Conservation (phyloP, 2,797 vertebrate genomes). For the Chromobotia macracanthus region DNA sequence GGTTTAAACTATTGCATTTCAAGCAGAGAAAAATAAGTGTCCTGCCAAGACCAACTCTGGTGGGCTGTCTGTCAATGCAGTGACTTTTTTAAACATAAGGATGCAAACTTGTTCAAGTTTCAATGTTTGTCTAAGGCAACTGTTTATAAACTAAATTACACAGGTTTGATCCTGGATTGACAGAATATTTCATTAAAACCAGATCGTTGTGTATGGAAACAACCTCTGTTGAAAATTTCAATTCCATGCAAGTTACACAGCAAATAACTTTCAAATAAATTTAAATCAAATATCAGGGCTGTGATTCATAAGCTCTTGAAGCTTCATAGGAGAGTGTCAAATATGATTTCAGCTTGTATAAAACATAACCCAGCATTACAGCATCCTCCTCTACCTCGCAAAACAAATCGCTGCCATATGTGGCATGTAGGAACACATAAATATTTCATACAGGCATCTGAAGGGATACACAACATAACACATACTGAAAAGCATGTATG, state of each 20-base stretch:
- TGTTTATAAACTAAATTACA: constrained; percentile 67
- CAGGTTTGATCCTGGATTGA: constrained; percentile 72
- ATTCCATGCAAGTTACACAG: constrained; percentile 72
- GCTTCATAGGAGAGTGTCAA: constrained; percentile 63
- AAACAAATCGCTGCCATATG: constrained; percentile 60
- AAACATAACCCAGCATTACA: constrained; percentile 46
- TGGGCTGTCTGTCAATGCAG: constrained; percentile 55
- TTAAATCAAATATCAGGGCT: constrained; percentile 67
- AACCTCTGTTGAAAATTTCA: constrained; percentile 72
- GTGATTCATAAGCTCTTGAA: constrained; percentile 66
- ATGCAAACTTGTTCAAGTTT: constrained; percentile 64
- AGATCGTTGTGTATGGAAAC: constrained; percentile 75
- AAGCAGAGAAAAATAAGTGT: constrained; percentile 42
- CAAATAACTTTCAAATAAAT: constrained; percentile 69
- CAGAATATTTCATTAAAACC: constrained; percentile 79
- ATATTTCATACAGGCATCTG: constrained; percentile 60
- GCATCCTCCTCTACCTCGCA: constrained; percentile 41
- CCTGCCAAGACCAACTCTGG: constrained; percentile 52
- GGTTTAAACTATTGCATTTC: constrained; percentile 46
- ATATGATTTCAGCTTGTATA: constrained; percentile 60
- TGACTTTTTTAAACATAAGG: constrained; percentile 67
- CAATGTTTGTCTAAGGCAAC: constrained; percentile 67
- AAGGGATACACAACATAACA: constrained; percentile 62
- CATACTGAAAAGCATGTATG: constrained; percentile 63
- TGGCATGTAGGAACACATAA: constrained; percentile 58